These are phyloP conservation scores for Phorcus lineatus DNA, from an alignment of 2,888 invertebrate species.

Conservation along the genomic window DNA sequence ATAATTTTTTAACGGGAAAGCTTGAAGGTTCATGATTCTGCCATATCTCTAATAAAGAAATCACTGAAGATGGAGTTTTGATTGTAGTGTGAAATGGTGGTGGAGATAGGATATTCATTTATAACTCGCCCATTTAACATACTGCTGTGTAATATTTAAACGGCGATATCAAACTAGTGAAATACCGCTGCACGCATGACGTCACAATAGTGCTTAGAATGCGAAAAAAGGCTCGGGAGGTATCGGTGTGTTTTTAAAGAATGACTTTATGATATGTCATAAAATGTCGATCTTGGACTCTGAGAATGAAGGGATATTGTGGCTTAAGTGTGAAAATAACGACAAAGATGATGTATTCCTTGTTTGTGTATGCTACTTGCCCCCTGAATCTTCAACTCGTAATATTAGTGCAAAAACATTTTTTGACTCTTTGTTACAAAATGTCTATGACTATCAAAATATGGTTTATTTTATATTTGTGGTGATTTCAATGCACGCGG, in stretches of 20 bases:
- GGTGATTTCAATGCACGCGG: slow-evolving; percentile 22
- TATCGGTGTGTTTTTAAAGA: slow-evolving; percentile 9
- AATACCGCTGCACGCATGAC: no score
- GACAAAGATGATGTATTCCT: background rate
- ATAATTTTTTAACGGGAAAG: no score
- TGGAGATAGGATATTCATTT: no score
- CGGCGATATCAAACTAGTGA: no score
- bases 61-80: no score
- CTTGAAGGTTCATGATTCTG: no score
- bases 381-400: slow-evolving; percentile 28
- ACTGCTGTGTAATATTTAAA: no score
- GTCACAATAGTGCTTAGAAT: no score
- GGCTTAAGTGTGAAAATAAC: slow-evolving; percentile 8
- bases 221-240: slow-evolving; percentile 17
- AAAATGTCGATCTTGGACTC: background rate
- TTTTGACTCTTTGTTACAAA: slow-evolving; percentile 15
- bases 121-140: no score
- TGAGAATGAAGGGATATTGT: slow-evolving; percentile 25
- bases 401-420: background rate
- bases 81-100: no score
- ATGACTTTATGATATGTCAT: background rate
- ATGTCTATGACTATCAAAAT: background rate
- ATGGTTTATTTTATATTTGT: background rate
- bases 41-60: no score
- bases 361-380: slow-evolving; percentile 31